Evolutionary conservation across 2,888 invertebrate genomes (phyloP), one percentile per base, ranked within the genome.

Genomic region (Drosophila acutilabella): DNA sequence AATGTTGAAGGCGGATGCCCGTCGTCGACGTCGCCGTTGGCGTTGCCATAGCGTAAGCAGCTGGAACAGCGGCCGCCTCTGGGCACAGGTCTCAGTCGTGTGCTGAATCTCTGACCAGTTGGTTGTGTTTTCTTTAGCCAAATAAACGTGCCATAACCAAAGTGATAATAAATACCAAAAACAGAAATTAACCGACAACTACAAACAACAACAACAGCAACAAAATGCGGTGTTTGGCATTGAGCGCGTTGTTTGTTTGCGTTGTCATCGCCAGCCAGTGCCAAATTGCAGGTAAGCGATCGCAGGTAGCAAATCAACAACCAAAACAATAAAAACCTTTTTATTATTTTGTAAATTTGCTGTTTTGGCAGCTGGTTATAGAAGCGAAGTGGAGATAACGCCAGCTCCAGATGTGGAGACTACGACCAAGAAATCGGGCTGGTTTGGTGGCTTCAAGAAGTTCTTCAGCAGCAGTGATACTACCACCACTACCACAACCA

Each of bases 381-480:
- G 74, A 52, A 85, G 76, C 47, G 91, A 91, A 59, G 70, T 91
- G n/a, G 82, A 82, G 68, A 91, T 91, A 64, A 91, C 91, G 0
- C 90, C 90, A 0, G 85, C 81, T 10, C 90, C 92, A 4, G 86
- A 88, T 52, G 73, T 84, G 20, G 82, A 90, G 58, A 74, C 82
- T 1, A 84, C 88, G 0, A 90, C 91, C 7, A 91, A 90, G 33
- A 90, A 90, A 51, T 79, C 87, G 1, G 80, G 90, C 52, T 92
- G 91, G 81, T 91, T 92, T 52, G 81, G 91, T 20, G 90, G 92
- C 36, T 80, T 91, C 33, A 91, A 90, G 51, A 91, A 89, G 61
- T 82, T 88, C 58, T 92, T 91, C 48, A 67, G 88, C 41, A 78
- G 73, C 45, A 71, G 80, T 2, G 80, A 88, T 0, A 68, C 80